A percentile compares a stretch with the other conserved stretches of the same genome.
Conservation (phyloP, 2,888 invertebrate genomes). For the Mesorhabditis sp. region DNA sequence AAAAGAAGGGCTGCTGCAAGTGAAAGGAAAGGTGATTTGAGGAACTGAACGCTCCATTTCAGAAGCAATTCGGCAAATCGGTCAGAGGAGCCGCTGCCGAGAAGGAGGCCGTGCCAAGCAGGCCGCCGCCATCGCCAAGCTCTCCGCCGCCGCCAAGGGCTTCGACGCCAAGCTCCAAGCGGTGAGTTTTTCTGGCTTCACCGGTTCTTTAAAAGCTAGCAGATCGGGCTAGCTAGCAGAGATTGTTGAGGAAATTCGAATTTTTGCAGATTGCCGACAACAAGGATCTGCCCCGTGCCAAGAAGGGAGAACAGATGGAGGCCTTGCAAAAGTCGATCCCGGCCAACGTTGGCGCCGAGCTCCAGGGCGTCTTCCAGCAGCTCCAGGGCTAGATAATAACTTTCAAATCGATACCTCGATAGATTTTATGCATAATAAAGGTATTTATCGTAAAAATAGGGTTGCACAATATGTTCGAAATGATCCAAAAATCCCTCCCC, state of each 20-base stretch:
- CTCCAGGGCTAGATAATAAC: no score
- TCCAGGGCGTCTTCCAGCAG: no score
- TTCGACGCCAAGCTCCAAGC: not conserved
- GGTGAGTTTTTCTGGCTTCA: not conserved
- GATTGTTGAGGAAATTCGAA: not conserved
- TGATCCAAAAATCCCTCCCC: no score
- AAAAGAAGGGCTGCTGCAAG: no score
- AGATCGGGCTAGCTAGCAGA: no score
- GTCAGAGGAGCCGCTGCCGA: no score
- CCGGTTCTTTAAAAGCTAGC: not conserved
- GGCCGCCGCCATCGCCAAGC: slow-evolving; percentile 2
- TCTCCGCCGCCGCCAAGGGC: not conserved
- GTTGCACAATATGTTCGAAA: no score
- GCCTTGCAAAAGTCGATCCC: not conserved
- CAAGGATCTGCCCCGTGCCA: not conserved
- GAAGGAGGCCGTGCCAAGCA: not conserved
- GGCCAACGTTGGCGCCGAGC: no score
- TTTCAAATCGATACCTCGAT: no score
- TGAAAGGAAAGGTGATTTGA: no score
- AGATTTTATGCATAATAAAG: no score
- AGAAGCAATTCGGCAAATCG: not conserved
- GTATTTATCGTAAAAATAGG: no score
- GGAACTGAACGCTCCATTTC: not conserved
- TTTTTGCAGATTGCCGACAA: not conserved
- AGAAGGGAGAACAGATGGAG: not conserved